phyloP scores from a whole-genome alignment of 2,113 vertebrate genomes.

The Ascaphus truei region DNA sequence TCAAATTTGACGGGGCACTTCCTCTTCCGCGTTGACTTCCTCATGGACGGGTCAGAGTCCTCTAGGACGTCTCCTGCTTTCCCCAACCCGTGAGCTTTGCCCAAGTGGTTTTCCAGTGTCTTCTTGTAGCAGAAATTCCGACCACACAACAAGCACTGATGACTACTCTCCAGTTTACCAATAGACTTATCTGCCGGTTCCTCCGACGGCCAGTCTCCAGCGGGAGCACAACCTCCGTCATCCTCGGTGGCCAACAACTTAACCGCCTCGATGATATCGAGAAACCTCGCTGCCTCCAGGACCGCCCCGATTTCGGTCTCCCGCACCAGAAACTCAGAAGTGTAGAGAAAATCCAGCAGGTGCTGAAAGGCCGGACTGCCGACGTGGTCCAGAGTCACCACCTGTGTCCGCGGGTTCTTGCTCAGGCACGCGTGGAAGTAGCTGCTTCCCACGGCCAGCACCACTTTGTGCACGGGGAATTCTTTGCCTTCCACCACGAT shows the following conservation, averaged over 20 bases:
- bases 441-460: constrained; percentile 92
- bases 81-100: constrained; percentile 62
- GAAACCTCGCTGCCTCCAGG: constrained; percentile 83
- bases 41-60: constrained; percentile 51
- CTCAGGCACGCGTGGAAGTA: constrained; percentile 92
- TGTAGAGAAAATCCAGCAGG: constrained; percentile 89
- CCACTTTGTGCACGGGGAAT: constrained; percentile 87
- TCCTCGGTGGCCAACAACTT: constrained; percentile 76
- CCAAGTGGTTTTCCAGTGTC: constrained; percentile 71
- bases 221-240: constrained; percentile 46
- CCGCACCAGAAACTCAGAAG: constrained; percentile 81
- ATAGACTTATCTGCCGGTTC: constrained; percentile 54
- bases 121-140: constrained; percentile 71
- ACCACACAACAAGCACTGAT: constrained; percentile 65
- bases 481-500: constrained; percentile 84
- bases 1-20: constrained; percentile 75
- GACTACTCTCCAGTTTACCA: constrained; percentile 51
- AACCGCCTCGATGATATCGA: constrained; percentile 92
- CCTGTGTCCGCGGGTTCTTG: constrained; percentile 75
- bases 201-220: constrained; percentile 38
- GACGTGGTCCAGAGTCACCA: constrained; percentile 85
- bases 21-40: constrained; percentile 75
- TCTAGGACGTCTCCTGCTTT: constrained; percentile 62
- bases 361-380: constrained; percentile 84
- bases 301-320: constrained; percentile 79